Evolutionary conservation across 2,797 vertebrate species (phyloP), one percentile per base, ranked within the genome.

Genomic region (Sebastes itinus): DNA sequence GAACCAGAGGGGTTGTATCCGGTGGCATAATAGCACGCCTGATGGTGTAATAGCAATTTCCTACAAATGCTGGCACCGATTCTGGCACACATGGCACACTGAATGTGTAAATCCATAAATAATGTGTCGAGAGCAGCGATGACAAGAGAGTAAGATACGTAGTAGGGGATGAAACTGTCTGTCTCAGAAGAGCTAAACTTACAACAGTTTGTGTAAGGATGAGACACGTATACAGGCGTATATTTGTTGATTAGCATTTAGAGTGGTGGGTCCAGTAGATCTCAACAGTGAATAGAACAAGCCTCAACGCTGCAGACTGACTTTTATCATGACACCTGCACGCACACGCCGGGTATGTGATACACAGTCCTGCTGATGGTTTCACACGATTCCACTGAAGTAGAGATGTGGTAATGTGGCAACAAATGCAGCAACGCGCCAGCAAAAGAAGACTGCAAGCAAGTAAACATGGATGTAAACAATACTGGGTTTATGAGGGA

Each of bases 31-130:
- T 56, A n/a, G 75, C 69, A 77, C 13, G 80, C 71, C 81, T 72
- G 77, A 82, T 88, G 87, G 83, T 82, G 78, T 78, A 6, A 62
- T 33, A 60, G 55, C 84, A 86, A 87, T 81, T 86, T 79, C 69
- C 75, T 72, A 68, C 84, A 87, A 84, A 80, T 49, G 18, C 46
- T 54, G 52, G 52, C 52, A 54, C 52, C 20, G 0, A 65, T 63
- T 67, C 73, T 84, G 81, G 77, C 83, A 67, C 60, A 55, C 54
- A 18, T 23, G n/a, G 54, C 30, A 27, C 42, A 28, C 63, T 56
- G 30, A 30, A 59, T 71, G 38, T 72, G 58, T 77, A 13, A 65
- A 78, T 54, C 27, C 56, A 81, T 71, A 38, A 66, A 65, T 78
- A 74, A 68, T 70, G 22, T 62, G 30, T 52, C 18, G 20, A 61